Base-by-base conservation (phyloP, 1,140 invertebrate genomes). In the Anoplolepis gracilipes region DNA sequence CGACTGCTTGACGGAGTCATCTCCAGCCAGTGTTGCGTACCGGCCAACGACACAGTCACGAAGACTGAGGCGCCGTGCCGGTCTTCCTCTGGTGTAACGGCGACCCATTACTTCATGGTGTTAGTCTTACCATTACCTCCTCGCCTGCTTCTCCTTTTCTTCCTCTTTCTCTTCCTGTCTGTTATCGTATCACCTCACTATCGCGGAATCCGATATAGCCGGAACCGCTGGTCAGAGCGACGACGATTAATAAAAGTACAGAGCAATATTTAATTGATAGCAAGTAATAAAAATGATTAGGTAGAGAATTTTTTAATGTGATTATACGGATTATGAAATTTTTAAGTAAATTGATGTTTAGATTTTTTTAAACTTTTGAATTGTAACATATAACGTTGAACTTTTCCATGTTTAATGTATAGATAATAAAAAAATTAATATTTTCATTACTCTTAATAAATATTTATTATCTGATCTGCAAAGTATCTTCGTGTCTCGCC, bases 1-100 rank as follows among this genome's bases (percentile, higher is more conserved):
- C 89, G 88, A 87, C 90, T 88, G 89, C 85, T 82, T 85, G 85
- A 75, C 88, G 82, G 69, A 53, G 82, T 62, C 46, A 57, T 85
- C 73, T 79, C 61, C 70, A 13, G 22, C 61, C n/a, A 36, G 28
- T 62, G 16, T 87, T 59, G 42, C 77, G 46, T 61, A 25, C 1
- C n/a, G 70, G 4, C 62, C 55, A 49, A 49, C 81, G 2, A 78
- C 65, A 19, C 16, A 19, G 16, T 72, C 85, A 55, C 73, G 73
- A 69, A 72, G 67, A 75, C 33, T 57, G 19, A 85, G 64, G 81
- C 87, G 87, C 81, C 86, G 81, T 82, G 87, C 81, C 86, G 72
- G 39, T 67, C 65, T 88, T 88, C 86, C 86, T n/a, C n/a, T 85
- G 67, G 65, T 78, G 25, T 46, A 77, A 77, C 69, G 42, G 65